A percentile compares a stretch with the other conserved stretches of the same genome.
Conservation (phyloP, 2,797 vertebrate genomes). For the Luscinia megarhynchos region DNA sequence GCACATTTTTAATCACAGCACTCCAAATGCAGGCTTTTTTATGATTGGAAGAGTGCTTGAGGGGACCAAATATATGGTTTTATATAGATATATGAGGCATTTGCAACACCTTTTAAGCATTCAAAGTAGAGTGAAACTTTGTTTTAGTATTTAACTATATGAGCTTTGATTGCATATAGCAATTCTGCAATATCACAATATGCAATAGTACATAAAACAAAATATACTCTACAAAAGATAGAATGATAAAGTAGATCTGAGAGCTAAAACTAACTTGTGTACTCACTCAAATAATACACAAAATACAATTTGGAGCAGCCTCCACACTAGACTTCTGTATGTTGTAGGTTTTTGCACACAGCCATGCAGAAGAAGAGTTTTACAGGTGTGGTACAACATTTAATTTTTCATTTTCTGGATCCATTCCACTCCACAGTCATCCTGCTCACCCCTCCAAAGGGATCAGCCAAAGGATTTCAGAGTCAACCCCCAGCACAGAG, state of each 20-base stretch:
- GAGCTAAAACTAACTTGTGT: background rate
- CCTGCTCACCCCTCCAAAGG: background rate
- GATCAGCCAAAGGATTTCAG: background rate
- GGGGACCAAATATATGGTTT: background rate
- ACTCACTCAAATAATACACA: background rate
- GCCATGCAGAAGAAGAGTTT: background rate
- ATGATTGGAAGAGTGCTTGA: background rate
- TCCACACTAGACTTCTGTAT: background rate
- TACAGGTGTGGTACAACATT: rapidly evolving
- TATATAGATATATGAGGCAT: background rate
- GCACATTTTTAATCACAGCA: background rate
- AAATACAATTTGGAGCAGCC: background rate
- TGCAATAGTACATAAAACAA: background rate
- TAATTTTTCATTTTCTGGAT: background rate
- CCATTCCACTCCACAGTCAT: rapidly evolving
- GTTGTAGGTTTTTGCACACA: background rate
- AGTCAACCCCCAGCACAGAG: background rate
- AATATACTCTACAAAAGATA: background rate
- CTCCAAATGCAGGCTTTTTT: background rate
- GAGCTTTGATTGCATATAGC: background rate
- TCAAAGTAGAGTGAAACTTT: background rate
- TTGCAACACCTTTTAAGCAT: background rate
- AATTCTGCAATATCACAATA: background rate
- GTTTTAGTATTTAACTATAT: background rate
- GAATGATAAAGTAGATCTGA: background rate